Base-by-base conservation (phyloP, 1,140 invertebrate species). In the Drosophila novamexicana region DNA sequence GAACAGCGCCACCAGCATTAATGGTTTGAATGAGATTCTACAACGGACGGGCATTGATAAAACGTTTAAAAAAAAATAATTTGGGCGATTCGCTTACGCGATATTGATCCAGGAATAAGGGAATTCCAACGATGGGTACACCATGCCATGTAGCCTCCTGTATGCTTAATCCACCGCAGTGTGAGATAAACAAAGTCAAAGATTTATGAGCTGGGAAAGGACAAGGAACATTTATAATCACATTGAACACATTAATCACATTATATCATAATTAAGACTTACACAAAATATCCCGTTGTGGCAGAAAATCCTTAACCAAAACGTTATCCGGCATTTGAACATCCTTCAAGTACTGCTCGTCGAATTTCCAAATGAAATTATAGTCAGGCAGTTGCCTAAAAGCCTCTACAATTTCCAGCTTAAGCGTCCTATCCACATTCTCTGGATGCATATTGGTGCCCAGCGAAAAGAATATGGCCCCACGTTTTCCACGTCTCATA, bases 51-150 rank as follows among this genome's bases (percentile, higher is more conserved):
- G 10, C 10, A 16, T 14, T 7, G 16, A 12, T 39, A 5, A 29
- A 29, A 29, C 39, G 29, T 9, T 1, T 14, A 1, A 6, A 22
- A 3, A 16, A 2, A 39, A 22, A 58, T 10, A 16, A 1, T 1
- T 2, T 16, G 3, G 4, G 29, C 1, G 7, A 18, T 39, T 1
- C 2, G 29, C 66, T 67, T 58, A 71, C 72, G 1, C 65, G 42
- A 68, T 67, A 44, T 79, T 96, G 95, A 77, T 96, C 96, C 1
- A 92, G 93, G 70, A 94, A 94, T 16, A 96, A 74, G 0, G 95
- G 95, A 10, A 95, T 93, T 1, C 93, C 93, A 66, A 94, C 94
- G 22, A 96, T 72, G 0, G 95, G 95, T 12, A 95, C 93, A 1
- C 93, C 93, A 71, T 93, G 90, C 82, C 93, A 93, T 16, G 94